Evolutionary conservation across 1,140 invertebrate genomes (phyloP).

Genomic region (Harpegnathos saltator): DNA sequence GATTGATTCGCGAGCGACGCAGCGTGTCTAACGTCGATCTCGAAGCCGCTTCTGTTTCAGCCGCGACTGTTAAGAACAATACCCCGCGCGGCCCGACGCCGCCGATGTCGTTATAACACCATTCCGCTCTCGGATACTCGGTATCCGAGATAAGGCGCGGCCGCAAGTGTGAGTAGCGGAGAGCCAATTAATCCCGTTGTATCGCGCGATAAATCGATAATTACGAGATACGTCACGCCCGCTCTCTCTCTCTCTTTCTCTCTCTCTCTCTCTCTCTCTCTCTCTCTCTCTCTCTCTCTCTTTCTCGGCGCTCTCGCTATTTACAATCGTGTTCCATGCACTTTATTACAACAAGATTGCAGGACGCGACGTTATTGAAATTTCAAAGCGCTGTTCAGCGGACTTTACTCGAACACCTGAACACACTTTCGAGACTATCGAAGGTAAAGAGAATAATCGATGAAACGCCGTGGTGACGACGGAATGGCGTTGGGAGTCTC

Average conservation of each 20-base stretch:
- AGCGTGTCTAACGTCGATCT: neutral
- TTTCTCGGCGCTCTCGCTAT: slow-evolving; percentile 2
- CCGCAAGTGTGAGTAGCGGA: neutral
- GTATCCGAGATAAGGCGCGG: slow-evolving; percentile 32
- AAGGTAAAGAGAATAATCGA: slow-evolving; percentile 52
- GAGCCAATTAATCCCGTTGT: slow-evolving; percentile 56
- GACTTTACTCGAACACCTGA: slow-evolving; percentile 46
- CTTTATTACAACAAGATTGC: slow-evolving; percentile 37
- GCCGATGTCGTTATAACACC: neutral
- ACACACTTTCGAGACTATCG: slow-evolving; percentile 52
- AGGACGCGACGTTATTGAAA: slow-evolving; percentile 42
- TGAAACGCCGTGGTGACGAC: slow-evolving; percentile 40
- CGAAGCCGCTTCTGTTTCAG: neutral
- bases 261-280: no score
- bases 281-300: no score
- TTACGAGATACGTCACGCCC: slow-evolving; percentile 26
- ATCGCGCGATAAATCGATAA: slow-evolving; percentile 46
- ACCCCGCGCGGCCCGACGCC: neutral
- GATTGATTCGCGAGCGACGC: neutral
- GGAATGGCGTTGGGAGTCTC: neutral
- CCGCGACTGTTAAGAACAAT: neutral
- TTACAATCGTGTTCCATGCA: slow-evolving; percentile 33
- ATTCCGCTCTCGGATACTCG: neutral
- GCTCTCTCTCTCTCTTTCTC: no score
- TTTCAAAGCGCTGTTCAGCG: slow-evolving; percentile 25